phyloP scores from a whole-genome alignment of 1,140 invertebrate species.

The Melanaphis sacchari region DNA sequence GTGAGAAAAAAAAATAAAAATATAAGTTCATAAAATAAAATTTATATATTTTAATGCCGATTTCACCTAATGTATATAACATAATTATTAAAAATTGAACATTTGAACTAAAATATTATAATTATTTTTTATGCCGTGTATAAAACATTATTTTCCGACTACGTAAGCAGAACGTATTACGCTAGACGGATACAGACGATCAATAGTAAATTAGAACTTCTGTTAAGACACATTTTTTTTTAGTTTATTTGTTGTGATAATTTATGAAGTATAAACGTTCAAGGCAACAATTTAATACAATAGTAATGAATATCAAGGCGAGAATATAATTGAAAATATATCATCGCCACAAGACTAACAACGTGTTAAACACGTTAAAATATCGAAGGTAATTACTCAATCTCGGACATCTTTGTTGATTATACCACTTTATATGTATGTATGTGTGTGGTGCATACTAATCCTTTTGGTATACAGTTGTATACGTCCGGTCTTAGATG shows the following conservation, averaged over 20 bases:
- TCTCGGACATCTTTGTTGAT: constrained; percentile 10
- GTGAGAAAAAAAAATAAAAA: neutral
- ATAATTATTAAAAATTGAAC: neutral
- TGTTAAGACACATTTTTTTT: neutral
- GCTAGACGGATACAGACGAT: neutral
- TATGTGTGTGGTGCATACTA: neutral
- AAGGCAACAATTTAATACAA: too few species aligned
- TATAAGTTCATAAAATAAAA: neutral
- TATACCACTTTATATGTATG: neutral
- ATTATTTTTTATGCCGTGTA: neutral
- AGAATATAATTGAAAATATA: too few species aligned
- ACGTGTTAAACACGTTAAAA: neutral
- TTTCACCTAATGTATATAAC: neutral
- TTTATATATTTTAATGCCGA: neutral
- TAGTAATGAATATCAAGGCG: too few species aligned
- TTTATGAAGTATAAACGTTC: too few species aligned
- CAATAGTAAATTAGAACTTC: neutral
- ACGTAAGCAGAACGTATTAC: neutral
- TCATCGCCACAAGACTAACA: too few species aligned
- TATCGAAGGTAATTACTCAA: neutral
- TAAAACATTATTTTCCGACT: neutral
- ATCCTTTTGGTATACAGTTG: neutral
- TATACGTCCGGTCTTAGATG: neutral
- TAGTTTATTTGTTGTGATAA: neutral
- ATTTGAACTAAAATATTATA: neutral